Percentiles rank a stretch among this genome's conserved stretches.
phyloP scores from a whole-genome alignment of 2,113 vertebrate species.

The Amphiprion ocellaris region DNA sequence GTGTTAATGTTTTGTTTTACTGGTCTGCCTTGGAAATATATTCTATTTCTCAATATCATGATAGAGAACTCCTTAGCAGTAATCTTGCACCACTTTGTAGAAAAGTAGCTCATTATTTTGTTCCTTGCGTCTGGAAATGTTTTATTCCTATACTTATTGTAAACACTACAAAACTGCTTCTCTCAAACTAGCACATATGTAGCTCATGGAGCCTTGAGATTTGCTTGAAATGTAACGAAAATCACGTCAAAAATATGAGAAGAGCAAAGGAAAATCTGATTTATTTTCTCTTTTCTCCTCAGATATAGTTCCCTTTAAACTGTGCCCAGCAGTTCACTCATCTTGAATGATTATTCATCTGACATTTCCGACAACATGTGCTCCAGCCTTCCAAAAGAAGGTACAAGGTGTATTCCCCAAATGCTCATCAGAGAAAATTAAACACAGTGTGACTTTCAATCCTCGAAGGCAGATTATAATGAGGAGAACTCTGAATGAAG shows the following conservation, averaged over 20 bases:
- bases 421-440: conserved; percentile 59
- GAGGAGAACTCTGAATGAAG: conserved; percentile 33
- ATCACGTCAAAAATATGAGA: conserved; percentile 9
- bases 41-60: too few species aligned
- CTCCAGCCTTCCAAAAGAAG: conserved; percentile 27
- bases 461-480: conserved; percentile 64
- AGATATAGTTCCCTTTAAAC: conserved; percentile 31
- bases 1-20: too few species aligned
- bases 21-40: neutral
- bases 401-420: conserved; percentile 64
- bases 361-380: conserved; percentile 53
- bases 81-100: neutral
- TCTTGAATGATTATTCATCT: conserved; percentile 43
- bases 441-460: conserved; percentile 47
- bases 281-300: conserved; percentile 2
- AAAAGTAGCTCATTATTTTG: neutral
- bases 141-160: neutral
- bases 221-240: neutral
- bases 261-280: conserved; percentile 9
- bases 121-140: neutral
- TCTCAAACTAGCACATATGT: neutral
- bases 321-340: conserved; percentile 2
- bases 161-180: neutral
- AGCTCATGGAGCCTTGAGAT: neutral
- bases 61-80: neutral